phyloP scores from a whole-genome alignment of 2,113 vertebrate genomes.

The Trogon surrucura region DNA sequence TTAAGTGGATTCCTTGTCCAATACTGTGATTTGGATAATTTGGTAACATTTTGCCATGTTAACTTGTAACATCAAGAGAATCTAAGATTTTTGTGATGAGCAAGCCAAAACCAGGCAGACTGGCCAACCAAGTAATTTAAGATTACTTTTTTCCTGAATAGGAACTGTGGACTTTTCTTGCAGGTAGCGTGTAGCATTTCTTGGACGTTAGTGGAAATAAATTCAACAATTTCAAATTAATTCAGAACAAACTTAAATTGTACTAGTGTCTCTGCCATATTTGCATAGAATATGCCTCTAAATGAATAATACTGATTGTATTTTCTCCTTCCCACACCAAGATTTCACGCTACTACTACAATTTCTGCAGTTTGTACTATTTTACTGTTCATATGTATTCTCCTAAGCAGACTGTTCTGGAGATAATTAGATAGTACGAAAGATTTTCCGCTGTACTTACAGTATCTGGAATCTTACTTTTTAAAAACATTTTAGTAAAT shows the following conservation, averaged over 20 bases:
- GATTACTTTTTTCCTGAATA: background rate
- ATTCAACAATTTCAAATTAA: too few species aligned
- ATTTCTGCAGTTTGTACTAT: background rate
- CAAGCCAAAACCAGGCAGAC: background rate
- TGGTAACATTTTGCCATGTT: background rate
- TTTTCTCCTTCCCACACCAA: background rate
- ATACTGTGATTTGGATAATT: background rate
- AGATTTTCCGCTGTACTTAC: background rate
- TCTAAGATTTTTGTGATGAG: background rate
- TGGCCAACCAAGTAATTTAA: background rate
- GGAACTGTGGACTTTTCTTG: background rate
- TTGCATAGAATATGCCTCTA: background rate
- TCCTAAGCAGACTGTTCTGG: background rate
- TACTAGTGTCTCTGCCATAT: background rate
- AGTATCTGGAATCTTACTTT: background rate
- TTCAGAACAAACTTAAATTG: background rate
- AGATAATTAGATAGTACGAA: background rate
- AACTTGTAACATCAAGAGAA: background rate
- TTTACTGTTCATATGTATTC: background rate
- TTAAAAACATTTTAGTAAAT: conserved; percentile 48
- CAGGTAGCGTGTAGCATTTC: background rate
- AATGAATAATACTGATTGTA: background rate
- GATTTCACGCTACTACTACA: background rate
- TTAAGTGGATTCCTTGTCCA: background rate
- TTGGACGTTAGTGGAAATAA: background rate